Conservation (phyloP, 2,797 vertebrate species). For the Darevskia nairensis region DNA sequence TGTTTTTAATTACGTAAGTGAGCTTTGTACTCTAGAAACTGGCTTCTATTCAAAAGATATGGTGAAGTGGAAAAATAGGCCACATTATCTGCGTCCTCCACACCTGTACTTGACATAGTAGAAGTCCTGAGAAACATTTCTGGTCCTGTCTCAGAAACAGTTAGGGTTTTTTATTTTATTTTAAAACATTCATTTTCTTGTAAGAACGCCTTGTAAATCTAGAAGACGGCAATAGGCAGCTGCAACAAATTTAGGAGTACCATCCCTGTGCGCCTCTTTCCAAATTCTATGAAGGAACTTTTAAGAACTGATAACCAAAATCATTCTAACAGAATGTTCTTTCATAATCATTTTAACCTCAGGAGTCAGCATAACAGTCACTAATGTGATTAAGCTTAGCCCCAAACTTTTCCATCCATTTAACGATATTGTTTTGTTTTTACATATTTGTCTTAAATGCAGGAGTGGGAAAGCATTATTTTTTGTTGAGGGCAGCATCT, state of each 20-base stretch:
- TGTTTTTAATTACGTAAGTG: no score
- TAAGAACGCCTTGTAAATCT: constrained; percentile 2
- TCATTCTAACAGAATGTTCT: constrained; percentile 12
- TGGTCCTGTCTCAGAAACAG: not conserved
- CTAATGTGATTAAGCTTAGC: no score
- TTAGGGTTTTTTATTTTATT: no score
- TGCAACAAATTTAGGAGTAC: not conserved
- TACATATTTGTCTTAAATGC: not conserved
- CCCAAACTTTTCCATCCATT: not conserved
- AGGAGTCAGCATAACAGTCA: not conserved
- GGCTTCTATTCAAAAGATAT: no score
- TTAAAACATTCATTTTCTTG: not conserved
- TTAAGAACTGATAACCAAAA: not conserved
- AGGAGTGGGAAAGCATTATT: no score
- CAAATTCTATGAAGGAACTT: not conserved
- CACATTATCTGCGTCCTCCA: not conserved
- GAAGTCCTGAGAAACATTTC: not conserved
- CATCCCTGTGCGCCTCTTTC: not conserved
- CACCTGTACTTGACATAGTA: not conserved
- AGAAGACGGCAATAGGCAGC: not conserved
- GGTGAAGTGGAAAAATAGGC: no score
- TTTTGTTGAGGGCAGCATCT: no score
- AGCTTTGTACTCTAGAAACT: no score
- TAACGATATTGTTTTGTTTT: not conserved
- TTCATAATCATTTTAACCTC: not conserved